Base-by-base conservation (phyloP, 2,113 vertebrate species). In the Syrmaticus mikado region DNA sequence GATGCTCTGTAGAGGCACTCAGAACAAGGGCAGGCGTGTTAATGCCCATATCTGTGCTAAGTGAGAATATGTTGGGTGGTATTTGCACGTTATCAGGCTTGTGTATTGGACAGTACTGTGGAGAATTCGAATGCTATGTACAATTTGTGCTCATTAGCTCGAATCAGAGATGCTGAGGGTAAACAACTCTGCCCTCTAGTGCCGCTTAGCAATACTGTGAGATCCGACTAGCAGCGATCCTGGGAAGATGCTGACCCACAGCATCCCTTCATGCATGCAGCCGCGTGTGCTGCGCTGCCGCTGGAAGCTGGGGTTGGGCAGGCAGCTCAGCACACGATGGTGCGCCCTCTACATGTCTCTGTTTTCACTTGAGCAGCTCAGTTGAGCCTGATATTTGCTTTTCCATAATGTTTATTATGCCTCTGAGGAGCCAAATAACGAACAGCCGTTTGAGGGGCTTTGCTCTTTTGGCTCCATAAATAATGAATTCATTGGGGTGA, bases 171-270 rank as follows among this genome's bases (percentile, higher is more conserved):
- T 2, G 24, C 34, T 52, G 84, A 84, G 87, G 77, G 84, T 84
- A 94, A 92, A 52, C 81, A 82, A 84, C 81, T 93, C 94, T 95
- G 93, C 94, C 94, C 91, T 93, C 94, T 96, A 91, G 91, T 89
- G 94, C 62, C 11, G 8, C 30, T 91, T 52, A 53, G 87, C 71
- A 62, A 41, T 57, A 60, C 70, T 43, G 81, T 62, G 65, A 38
- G 43, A 82, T 41, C 38, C 2, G 55, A 2, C 14, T 7, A 1
- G 19, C 5, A 0, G 3, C 13, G 68, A 71, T 55, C 5, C 87
- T 24, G 65, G 45, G 28, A 67, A 3, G 10, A 0, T 4, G 36
- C 30, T 87, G 20, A 6, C 24, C 11, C 32, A 4, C 52, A 52
- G 52, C 46, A 25, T 70, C 75, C 65, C 61, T 78, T 58, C 40